A percentile compares a stretch with the other conserved stretches of the same genome.
Evolutionary conservation across 2,113 vertebrate genomes (phyloP).

Genomic region (Tamias sibiricus): DNA sequence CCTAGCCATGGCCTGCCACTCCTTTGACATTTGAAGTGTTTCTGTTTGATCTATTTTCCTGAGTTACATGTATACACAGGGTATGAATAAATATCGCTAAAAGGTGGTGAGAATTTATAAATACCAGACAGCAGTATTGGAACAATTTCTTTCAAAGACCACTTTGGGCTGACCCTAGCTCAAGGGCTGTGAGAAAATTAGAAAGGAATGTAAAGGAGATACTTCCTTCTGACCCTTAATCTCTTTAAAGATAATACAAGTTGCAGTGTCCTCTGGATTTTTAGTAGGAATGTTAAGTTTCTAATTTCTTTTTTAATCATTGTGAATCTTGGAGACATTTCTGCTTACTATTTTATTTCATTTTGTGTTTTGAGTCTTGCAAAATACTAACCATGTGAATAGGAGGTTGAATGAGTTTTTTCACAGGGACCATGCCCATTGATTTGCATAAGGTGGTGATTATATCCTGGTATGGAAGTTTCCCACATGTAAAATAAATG

Average conservation of each 20-base stretch:
- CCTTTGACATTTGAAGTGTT: not conserved
- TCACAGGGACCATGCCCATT: not conserved
- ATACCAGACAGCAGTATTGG: not conserved
- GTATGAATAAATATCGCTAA: too few species aligned
- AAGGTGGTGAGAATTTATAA: not conserved
- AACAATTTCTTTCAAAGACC: not conserved
- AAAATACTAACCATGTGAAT: not conserved
- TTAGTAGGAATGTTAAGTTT: not conserved
- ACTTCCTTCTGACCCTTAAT: conserved; percentile 50
- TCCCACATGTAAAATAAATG: not conserved
- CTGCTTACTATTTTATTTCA: not conserved
- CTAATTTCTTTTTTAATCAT: not conserved
- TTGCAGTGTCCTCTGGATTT: not conserved
- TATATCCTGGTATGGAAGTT: not conserved
- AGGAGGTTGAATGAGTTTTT: not conserved
- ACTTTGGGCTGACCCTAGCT: not conserved
- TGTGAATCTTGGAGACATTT: not conserved
- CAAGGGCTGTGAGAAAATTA: not conserved
- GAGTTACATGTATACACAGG: not conserved
- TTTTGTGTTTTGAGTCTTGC: not conserved
- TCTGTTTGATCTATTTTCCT: not conserved
- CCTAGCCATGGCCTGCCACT: not conserved
- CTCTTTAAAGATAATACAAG: conserved; percentile 8
- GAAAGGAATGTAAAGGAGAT: conserved; percentile 38
- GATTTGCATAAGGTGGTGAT: not conserved